Percentiles rank a stretch among this genome's conserved stretches.
Conservation (phyloP, 2,888 invertebrate species). For the Dendrolimus pini region DNA sequence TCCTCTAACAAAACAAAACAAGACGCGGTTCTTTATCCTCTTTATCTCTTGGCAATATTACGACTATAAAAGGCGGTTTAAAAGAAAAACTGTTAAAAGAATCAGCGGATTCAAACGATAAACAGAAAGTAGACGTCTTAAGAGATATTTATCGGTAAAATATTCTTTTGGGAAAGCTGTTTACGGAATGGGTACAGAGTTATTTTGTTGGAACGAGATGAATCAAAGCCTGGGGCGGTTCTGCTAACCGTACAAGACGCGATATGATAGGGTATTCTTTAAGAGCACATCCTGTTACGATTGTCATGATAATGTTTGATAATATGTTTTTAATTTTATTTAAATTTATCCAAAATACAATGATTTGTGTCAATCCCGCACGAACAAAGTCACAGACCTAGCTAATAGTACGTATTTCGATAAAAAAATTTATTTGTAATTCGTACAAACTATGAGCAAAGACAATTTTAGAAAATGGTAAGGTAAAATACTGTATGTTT, state of each 20-base stretch:
- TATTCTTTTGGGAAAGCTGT: conserved; percentile 52
- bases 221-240: neutral
- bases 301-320: no score
- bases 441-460: no score
- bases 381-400: no score
- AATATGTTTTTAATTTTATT: no score
- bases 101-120: conserved; percentile 66
- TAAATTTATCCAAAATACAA: no score
- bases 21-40: conserved; percentile 18
- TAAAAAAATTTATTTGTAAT: no score
- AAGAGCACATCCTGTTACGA: neutral
- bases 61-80: conserved; percentile 36
- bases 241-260: neutral
- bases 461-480: no score
- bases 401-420: no score
- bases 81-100: conserved; percentile 60
- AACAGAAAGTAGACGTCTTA: conserved; percentile 61
- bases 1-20: conserved; percentile 6
- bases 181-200: conserved; percentile 20
- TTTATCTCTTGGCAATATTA: conserved; percentile 19
- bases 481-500: no score
- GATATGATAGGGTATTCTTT: neutral
- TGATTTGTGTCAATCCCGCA: no score
- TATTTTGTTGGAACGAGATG: neutral
- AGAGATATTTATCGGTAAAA: conserved; percentile 67